These are phyloP conservation scores for Poecilia gillii DNA, from an alignment of 2,797 vertebrate species.

Conservation along the genomic window DNA sequence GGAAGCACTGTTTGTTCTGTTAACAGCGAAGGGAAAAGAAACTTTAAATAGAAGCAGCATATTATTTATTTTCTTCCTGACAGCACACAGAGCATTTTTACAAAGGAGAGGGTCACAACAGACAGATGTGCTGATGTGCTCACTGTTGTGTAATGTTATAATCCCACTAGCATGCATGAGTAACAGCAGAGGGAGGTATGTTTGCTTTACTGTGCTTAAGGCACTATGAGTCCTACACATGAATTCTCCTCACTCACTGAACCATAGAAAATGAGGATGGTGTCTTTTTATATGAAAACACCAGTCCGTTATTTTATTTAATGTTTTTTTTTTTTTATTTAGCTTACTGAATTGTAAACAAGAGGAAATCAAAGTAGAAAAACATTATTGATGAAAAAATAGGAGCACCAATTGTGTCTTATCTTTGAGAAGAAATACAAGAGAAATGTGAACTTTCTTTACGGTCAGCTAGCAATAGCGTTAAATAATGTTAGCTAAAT, in stretches of 20 bases:
- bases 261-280: constrained; percentile 20
- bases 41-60: constrained; percentile 11
- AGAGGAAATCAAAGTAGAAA: background rate
- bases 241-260: constrained; percentile 4
- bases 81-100: constrained; percentile 21
- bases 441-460: constrained; percentile 6
- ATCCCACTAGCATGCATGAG: constrained; percentile 33
- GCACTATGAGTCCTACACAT: constrained; percentile 35
- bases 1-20: constrained; percentile 43
- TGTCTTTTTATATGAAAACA: background rate
- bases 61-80: constrained; percentile 21
- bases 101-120: constrained; percentile 28
- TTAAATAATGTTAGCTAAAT: constrained; percentile 15
- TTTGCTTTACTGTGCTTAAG: constrained; percentile 41
- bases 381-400: background rate
- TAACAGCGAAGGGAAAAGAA: constrained; percentile 14
- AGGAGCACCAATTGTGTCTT: background rate
- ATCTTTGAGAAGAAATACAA: constrained; percentile 2
- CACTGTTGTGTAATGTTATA: constrained; percentile 9
- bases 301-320: background rate
- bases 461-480: constrained; percentile 10
- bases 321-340: background rate
- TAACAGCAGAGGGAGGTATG: constrained; percentile 41
- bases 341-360: constrained; percentile 10
- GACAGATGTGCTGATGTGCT: constrained; percentile 26